Conservation (phyloP, 2,888 invertebrate genomes). For the Elgonia sp. region DNA sequence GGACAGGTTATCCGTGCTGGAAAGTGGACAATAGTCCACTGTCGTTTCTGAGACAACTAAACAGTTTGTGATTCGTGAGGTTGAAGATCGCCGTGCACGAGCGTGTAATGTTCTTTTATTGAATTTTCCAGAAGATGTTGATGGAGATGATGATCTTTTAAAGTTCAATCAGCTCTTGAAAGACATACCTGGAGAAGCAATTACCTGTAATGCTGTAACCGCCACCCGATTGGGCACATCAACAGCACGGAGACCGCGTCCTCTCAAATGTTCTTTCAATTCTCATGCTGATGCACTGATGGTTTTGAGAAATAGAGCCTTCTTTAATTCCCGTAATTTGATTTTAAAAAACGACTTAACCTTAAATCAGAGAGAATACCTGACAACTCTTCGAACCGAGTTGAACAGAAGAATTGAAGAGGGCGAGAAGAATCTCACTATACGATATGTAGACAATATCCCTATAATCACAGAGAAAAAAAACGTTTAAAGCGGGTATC, state of each 20-base stretch:
- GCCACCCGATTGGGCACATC: neutral
- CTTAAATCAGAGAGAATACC: neutral
- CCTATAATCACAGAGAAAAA: constrained; percentile 9
- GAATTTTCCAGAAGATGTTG: neutral
- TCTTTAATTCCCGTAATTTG: neutral
- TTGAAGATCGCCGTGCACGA: neutral
- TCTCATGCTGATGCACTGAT: neutral
- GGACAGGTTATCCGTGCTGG: neutral
- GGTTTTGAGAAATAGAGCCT: neutral
- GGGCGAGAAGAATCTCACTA: neutral
- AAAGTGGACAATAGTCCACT: too few species aligned
- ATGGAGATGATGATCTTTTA: neutral
- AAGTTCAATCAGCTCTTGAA: neutral
- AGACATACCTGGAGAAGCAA: too few species aligned
- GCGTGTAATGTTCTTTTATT: neutral
- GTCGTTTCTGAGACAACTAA: too few species aligned
- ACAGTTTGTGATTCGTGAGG: too few species aligned
- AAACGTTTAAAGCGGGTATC: constrained; percentile 10
- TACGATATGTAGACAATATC: neutral
- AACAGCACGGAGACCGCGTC: neutral
- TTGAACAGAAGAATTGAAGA: neutral
- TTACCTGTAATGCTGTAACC: neutral
- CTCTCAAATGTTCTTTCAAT: neutral
- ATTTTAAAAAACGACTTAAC: constrained; percentile 11
- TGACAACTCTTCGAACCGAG: neutral